phyloP scores from a whole-genome alignment of 2,888 invertebrate species.

The Oegoconia quadripuncta region DNA sequence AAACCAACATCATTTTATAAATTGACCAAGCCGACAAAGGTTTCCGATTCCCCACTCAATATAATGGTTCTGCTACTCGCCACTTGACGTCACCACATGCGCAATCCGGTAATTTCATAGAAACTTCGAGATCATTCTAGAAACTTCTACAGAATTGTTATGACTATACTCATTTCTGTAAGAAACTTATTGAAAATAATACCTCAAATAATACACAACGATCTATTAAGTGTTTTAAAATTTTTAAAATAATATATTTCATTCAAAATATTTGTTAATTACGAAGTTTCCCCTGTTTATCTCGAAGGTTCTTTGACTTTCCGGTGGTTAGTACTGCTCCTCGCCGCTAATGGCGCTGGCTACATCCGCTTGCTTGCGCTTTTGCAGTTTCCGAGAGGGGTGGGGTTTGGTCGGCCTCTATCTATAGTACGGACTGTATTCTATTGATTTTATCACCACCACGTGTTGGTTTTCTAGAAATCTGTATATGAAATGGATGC shows the following conservation, averaged over 20 bases:
- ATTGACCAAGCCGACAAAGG: constrained; percentile 31
- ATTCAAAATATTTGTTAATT: constrained; percentile 23
- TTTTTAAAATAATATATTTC: constrained; percentile 4
- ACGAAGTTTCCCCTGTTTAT: constrained; percentile 14
- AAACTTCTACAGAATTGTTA: constrained; percentile 37
- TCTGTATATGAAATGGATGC: no score
- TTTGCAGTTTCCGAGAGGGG: constrained; percentile 1
- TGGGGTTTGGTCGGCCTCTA: constrained; percentile 1
- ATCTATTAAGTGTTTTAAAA: background rate
- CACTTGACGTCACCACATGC: constrained; percentile 31
- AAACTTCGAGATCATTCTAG: constrained; percentile 53
- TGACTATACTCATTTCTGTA: constrained; percentile 19
- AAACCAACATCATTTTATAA: no score
- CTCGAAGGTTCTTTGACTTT: constrained; percentile 59
- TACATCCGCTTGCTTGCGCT: constrained; percentile 51
- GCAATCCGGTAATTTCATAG: constrained; percentile 12
- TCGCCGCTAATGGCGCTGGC: constrained; percentile 41
- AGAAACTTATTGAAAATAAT: constrained; percentile 20
- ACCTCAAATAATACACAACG: no score
- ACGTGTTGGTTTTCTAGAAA: constrained; percentile 4
- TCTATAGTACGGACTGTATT: constrained; percentile 9
- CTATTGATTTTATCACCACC: constrained; percentile 15
- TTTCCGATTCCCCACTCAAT: constrained; percentile 27
- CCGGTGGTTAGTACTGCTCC: constrained; percentile 42
- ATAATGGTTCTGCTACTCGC: constrained; percentile 31